Conservation (phyloP, 2,888 invertebrate species). For the Nemapogon koenigi region DNA sequence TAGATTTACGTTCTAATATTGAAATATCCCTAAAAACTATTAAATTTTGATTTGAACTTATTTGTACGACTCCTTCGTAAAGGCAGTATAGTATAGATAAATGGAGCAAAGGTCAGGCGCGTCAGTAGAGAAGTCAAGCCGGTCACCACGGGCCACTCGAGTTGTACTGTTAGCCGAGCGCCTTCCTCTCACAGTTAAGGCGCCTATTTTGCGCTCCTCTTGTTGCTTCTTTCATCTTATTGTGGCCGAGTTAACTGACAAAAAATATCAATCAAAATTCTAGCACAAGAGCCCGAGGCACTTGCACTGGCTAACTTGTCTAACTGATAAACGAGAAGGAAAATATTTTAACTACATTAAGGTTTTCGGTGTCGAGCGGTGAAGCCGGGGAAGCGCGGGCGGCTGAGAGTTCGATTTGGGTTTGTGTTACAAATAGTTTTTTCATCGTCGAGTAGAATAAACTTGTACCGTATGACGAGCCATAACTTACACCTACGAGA, state of each 20-base stretch:
- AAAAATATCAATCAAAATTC: slow-evolving; percentile 67
- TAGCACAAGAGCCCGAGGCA: slow-evolving; percentile 60
- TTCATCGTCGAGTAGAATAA: neutral
- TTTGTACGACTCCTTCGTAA: too few species aligned
- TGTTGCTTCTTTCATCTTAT: slow-evolving; percentile 60
- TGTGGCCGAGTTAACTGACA: slow-evolving; percentile 59
- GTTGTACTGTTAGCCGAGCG: slow-evolving; percentile 56
- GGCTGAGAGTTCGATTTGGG: slow-evolving; percentile 38
- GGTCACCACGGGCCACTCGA: slow-evolving; percentile 12
- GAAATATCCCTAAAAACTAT: too few species aligned
- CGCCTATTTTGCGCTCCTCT: slow-evolving; percentile 60
- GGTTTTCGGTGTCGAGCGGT: slow-evolving; percentile 29
- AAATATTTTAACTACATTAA: slow-evolving; percentile 31
- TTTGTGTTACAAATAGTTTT: slow-evolving; percentile 24
- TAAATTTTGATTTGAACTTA: too few species aligned
- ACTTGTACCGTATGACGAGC: slow-evolving; percentile 9
- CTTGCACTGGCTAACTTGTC: slow-evolving; percentile 32
- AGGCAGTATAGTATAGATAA: too few species aligned
- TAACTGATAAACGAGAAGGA: slow-evolving; percentile 34
- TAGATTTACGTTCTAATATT: too few species aligned
- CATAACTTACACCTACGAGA: slow-evolving; percentile 7
- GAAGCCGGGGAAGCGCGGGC: slow-evolving; percentile 39
- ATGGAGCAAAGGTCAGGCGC: slow-evolving; percentile 6
- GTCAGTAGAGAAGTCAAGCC: slow-evolving; percentile 2
- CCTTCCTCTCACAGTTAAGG: slow-evolving; percentile 49